phyloP scores from a whole-genome alignment of 2,113 vertebrate species.

The Petromus typicus region DNA sequence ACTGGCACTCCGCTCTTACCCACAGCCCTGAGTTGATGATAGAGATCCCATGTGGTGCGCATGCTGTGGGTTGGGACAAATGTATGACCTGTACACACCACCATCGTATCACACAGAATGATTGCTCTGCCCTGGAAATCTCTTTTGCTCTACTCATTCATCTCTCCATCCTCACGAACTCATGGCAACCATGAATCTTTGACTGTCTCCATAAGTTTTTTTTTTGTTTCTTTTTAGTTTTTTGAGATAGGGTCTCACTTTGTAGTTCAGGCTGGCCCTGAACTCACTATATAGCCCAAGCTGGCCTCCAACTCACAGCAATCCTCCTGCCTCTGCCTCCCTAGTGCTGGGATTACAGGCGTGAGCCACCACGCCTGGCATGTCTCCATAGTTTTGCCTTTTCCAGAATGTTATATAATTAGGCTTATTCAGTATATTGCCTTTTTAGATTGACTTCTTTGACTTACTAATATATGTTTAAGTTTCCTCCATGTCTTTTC shows the following conservation, averaged over 20 bases:
- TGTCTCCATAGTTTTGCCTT: slow-evolving; percentile 2
- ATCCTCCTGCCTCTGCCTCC: too few relatives aligned
- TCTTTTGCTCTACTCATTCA: neutral
- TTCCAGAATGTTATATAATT: slow-evolving; percentile 15
- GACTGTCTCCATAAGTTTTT: neutral
- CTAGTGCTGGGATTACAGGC: too few relatives aligned
- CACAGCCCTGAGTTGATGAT: neutral
- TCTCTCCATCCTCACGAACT: neutral
- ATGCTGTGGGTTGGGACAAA: slow-evolving; percentile 28
- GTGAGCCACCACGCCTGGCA: too few relatives aligned
- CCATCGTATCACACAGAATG: neutral
- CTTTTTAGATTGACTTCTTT: slow-evolving; percentile 55
- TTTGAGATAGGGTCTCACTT: too few relatives aligned
- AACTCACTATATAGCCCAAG: too few relatives aligned
- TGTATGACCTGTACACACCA: neutral
- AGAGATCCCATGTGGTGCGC: neutral
- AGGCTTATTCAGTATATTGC: neutral
- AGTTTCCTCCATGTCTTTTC: slow-evolving; percentile 23
- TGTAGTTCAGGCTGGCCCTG: too few relatives aligned
- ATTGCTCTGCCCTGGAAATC: slow-evolving; percentile 41
- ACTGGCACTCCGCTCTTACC: neutral
- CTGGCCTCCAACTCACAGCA: too few relatives aligned
- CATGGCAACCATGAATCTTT: neutral
- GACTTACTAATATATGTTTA: neutral
- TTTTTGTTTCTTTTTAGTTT: too few relatives aligned